Evolutionary conservation across 2,888 invertebrate genomes (phyloP), one percentile per base, ranked within the genome.

Genomic region (Hyppa rectilinea): DNA sequence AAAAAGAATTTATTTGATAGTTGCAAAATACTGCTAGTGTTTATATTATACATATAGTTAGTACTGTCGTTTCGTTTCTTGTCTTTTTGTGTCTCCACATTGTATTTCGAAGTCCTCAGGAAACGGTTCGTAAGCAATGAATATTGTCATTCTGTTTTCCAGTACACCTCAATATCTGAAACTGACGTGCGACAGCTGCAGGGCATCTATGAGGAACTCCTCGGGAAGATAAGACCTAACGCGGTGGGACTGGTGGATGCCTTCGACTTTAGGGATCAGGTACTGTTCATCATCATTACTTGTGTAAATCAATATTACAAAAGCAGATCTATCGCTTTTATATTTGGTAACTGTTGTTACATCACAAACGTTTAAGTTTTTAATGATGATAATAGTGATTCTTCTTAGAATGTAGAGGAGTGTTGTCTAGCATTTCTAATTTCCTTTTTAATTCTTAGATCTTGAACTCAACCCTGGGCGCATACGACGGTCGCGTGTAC

Each of bases 201-300:
- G 87, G 89, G 90, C n/a, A 97, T 97, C 85, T 95, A 98, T 71
- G 97, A 98, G 87, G 96, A 96, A 29, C 93, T 98, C 6, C 94
- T 99, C 62, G 95, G 95, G 9, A 95, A 96, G 58, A 96, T 99
- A 45, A 97, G 99, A 72, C 98, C 98, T 0, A 98, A 99, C 90
- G 99, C 98, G 0, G 97, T 99, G 0, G 97, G 98, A 0, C 95
- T 99, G 40, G 99, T 99, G 0, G 99, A 99, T 91, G 97, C 98
- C 17, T 99, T 99, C 88, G 99, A 99, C 89, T 97, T 97, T 64
- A 96, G 97, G 52, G 98, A 98, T 90, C 97, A 97, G 89, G 96
- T 98, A 69, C 20, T 1, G 26, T 43, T 9, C 20, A 17, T 55
- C 1, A 1, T 38, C 2, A 10, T n/a, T 5, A 66, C 7, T 12